These are phyloP conservation scores for Pandemis cinnamomeana DNA, from an alignment of 2,888 invertebrate genomes.

Conservation along the genomic window DNA sequence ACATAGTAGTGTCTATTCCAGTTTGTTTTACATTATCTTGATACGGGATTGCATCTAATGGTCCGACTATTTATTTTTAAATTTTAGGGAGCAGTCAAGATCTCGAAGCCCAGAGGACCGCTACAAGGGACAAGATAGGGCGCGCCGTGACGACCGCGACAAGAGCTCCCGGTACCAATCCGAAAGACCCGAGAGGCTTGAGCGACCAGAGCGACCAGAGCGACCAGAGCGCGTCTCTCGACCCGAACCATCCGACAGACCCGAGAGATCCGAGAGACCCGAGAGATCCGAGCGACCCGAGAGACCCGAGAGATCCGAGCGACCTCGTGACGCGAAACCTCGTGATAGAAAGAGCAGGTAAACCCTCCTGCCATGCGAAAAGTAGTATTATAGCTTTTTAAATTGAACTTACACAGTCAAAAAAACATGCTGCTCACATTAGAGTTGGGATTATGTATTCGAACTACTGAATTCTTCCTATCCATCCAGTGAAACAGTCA, in stretches of 20 bases:
- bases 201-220: constrained; percentile 5
- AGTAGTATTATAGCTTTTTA: background rate
- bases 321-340: background rate
- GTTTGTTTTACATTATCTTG: background rate
- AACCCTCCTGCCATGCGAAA: background rate
- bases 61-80: background rate
- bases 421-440: too few species aligned
- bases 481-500: background rate
- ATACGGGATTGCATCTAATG: background rate
- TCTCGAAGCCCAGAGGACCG: constrained; percentile 64
- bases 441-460: too few species aligned
- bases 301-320: background rate
- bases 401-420: background rate
- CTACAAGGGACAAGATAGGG: constrained; percentile 44
- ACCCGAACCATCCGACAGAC: constrained; percentile 6
- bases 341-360: constrained; percentile 66
- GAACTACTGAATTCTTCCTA: background rate
- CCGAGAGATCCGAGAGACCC: constrained; percentile 10
- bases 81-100: constrained; percentile 56
- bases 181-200: constrained; percentile 19
- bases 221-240: background rate
- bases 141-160: constrained; percentile 43
- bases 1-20: too few species aligned
- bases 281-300: background rate
- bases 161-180: constrained; percentile 42